Evolutionary conservation across 2,888 invertebrate species (phyloP).

Genomic region (Cerastoderma edule): DNA sequence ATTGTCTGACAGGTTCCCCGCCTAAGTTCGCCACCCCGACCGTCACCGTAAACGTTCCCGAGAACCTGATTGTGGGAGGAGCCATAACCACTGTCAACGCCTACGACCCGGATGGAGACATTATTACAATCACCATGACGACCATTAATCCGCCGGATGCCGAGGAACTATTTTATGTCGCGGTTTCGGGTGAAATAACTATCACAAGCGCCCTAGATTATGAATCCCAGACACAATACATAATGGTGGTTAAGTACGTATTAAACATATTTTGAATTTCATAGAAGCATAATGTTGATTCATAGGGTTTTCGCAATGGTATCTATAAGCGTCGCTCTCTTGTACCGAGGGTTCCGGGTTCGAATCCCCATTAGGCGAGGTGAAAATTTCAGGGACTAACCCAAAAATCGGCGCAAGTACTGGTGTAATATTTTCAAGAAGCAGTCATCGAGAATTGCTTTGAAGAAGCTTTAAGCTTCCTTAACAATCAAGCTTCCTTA

Average conservation of each 20-base stretch:
- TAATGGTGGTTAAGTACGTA: slow-evolving; percentile 34
- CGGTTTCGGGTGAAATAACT: slow-evolving; percentile 41
- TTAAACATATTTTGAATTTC: background rate
- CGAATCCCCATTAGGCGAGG: no score
- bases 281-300: background rate
- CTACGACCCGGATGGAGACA: slow-evolving; percentile 41
- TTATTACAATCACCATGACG: slow-evolving; percentile 19
- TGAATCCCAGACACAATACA: slow-evolving; percentile 28
- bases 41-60: slow-evolving; percentile 29
- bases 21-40: slow-evolving; percentile 34
- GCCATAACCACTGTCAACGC: slow-evolving; percentile 32
- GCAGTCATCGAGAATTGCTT: no score
- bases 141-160: slow-evolving; percentile 32
- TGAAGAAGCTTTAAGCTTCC: no score
- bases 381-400: no score
- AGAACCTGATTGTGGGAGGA: slow-evolving; percentile 38
- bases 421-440: no score
- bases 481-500: no score
- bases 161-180: slow-evolving; percentile 35
- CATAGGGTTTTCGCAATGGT: no score
- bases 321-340: no score
- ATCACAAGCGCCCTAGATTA: slow-evolving; percentile 25
- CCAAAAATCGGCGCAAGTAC: no score
- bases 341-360: no score
- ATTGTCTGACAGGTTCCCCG: slow-evolving; percentile 18